Conservation (phyloP, 2,797 vertebrate genomes). For the Margarornis squamiger region DNA sequence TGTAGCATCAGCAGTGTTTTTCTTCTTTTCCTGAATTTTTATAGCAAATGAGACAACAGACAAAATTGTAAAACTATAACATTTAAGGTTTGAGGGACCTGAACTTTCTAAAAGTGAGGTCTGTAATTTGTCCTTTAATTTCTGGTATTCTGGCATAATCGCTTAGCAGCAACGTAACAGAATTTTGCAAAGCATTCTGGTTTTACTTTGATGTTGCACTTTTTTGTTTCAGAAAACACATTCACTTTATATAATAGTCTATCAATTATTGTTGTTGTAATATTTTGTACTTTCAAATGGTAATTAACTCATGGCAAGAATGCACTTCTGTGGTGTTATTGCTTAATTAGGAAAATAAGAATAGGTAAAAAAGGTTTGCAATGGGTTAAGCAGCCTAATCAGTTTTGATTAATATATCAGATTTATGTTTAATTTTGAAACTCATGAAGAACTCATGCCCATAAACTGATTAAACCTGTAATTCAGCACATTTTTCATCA, state of each 20-base stretch:
- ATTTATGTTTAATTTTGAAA: neutral
- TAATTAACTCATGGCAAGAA: conserved; percentile 21
- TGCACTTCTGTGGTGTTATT: neutral
- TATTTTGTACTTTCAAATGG: neutral
- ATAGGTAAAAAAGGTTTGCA: neutral
- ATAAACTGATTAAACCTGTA: neutral
- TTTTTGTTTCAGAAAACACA: neutral
- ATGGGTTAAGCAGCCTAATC: neutral
- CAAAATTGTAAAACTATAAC: neutral
- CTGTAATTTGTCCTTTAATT: neutral
- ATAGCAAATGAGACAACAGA: neutral
- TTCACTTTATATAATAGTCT: neutral
- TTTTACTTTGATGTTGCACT: neutral
- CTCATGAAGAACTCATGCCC: neutral
- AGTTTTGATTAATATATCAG: neutral
- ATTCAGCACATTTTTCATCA: neutral
- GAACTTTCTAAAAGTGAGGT: neutral
- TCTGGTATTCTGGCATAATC: neutral
- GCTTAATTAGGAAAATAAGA: conserved; percentile 16
- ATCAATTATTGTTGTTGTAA: neutral
- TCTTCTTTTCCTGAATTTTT: neutral
- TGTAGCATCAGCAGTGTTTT: neutral
- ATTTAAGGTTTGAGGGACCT: neutral
- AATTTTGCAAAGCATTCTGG: neutral
- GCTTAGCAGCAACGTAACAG: neutral